A percentile compares a stretch with the other conserved stretches of the same genome.
These are phyloP conservation scores for Habroteleia sp. DNA, from an alignment of 2,888 invertebrate species.

Conservation along the genomic window DNA sequence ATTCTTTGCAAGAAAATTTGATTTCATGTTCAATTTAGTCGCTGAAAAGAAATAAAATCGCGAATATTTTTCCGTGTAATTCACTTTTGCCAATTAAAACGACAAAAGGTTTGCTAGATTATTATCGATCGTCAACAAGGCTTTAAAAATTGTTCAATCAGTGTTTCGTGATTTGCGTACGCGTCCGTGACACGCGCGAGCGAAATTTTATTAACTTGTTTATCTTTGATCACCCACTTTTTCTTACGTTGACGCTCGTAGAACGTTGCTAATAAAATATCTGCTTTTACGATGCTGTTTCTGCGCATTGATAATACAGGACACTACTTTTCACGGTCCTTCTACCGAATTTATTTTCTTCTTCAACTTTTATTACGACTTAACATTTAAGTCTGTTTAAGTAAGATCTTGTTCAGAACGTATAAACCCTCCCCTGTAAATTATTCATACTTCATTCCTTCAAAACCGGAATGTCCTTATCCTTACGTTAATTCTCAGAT, in stretches of 20 bases:
- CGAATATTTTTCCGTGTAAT: conserved; percentile 33
- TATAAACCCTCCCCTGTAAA: conserved; percentile 35
- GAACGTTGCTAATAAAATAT: conserved; percentile 28
- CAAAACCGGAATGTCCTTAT: conserved; percentile 23
- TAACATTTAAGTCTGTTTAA: conserved; percentile 28
- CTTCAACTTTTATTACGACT: conserved; percentile 27
- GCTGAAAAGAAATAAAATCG: conserved; percentile 37
- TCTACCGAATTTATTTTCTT: conserved; percentile 5
- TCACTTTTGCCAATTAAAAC: conserved; percentile 47
- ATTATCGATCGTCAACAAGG: conserved; percentile 23
- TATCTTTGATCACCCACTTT: conserved; percentile 10
- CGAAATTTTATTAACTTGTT: conserved; percentile 39
- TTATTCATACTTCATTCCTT: conserved; percentile 21
- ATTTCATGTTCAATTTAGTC: conserved; percentile 36
- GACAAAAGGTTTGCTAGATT: conserved; percentile 17
- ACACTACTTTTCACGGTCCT: conserved; percentile 11
- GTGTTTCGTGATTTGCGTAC: conserved; percentile 40
- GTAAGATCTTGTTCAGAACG: conserved; percentile 21
- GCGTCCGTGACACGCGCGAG: conserved; percentile 2
- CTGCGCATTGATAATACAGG: conserved; percentile 31
- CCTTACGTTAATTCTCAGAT: too few relatives aligned
- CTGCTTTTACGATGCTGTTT: conserved; percentile 30
- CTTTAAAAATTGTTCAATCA: conserved; percentile 43
- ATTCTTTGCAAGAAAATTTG: conserved; percentile 32
- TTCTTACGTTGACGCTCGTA: neutral